phyloP scores from a whole-genome alignment of 2,888 invertebrate genomes.

The Neoitamus cyanurus region DNA sequence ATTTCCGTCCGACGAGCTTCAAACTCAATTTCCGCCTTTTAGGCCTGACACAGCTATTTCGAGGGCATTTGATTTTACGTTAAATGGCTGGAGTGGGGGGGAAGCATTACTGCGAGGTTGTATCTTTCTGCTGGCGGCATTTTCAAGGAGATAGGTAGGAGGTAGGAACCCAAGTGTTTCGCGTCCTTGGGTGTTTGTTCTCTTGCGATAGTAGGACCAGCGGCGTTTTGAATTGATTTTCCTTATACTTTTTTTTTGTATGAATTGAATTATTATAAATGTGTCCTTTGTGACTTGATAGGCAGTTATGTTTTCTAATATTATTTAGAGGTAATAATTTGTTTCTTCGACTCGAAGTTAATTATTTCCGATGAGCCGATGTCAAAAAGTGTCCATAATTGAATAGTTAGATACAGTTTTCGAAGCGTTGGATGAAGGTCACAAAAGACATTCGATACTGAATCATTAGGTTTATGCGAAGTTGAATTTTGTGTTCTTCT shows the following conservation, averaged over 20 bases:
- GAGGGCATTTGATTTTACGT: not conserved
- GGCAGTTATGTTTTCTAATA: not conserved
- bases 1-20: not conserved
- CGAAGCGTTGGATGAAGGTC: no score
- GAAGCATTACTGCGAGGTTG: not conserved
- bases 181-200: not conserved
- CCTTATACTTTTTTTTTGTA: not conserved
- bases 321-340: no score
- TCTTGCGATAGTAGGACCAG: not conserved
- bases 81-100: not conserved
- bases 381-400: no score
- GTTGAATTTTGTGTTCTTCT: no score
- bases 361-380: no score
- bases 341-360: no score
- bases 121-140: not conserved
- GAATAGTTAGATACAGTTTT: no score
- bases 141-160: not conserved
- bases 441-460: no score
- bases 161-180: not conserved
- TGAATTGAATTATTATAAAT: not conserved
- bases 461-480: no score
- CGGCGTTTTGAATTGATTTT: not conserved
- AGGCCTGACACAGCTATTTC: not conserved
- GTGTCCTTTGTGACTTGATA: not conserved
- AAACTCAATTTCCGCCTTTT: slow-evolving; percentile 18